Percentiles rank a stretch among this genome's conserved stretches.
phyloP scores from a whole-genome alignment of 1,140 invertebrate genomes.

The Sitobion miscanthi region DNA sequence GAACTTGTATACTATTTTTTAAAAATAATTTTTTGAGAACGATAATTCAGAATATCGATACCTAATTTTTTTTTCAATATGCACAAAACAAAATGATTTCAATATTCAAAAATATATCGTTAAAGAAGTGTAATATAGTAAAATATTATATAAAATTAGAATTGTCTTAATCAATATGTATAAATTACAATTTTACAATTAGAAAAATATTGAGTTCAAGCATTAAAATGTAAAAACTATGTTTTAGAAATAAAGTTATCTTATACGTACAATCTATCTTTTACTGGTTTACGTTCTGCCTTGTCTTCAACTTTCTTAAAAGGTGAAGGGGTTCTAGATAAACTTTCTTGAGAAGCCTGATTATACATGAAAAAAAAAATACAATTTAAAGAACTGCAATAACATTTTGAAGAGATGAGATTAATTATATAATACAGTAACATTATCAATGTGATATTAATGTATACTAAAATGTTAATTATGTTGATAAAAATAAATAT shows the following conservation, averaged over 20 bases:
- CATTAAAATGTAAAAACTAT: too few species aligned
- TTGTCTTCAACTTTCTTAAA: slow-evolving; percentile 60
- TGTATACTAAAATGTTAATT: background rate
- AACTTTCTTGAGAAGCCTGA: slow-evolving; percentile 57
- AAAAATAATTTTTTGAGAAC: too few species aligned
- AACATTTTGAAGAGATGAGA: background rate
- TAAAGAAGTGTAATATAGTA: too few species aligned
- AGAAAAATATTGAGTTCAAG: too few species aligned
- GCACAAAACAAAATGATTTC: too few species aligned
- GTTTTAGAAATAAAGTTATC: background rate
- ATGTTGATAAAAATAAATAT: background rate
- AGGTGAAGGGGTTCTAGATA: slow-evolving; percentile 61
- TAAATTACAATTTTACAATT: too few species aligned
- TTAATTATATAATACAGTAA: background rate
- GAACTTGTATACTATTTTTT: too few species aligned
- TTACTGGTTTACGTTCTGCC: slow-evolving; percentile 53
- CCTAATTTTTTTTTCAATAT: too few species aligned
- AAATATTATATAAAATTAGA: too few species aligned
- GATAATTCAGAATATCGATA: too few species aligned
- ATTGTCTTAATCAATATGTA: too few species aligned
- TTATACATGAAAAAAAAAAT: slow-evolving; percentile 13
- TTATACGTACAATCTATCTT: slow-evolving; percentile 45
- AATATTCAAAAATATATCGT: too few species aligned
- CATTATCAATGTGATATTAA: background rate
- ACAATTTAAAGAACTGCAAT: background rate